phyloP scores from a whole-genome alignment of 2,888 invertebrate species.

The Pediacus dermestoides region DNA sequence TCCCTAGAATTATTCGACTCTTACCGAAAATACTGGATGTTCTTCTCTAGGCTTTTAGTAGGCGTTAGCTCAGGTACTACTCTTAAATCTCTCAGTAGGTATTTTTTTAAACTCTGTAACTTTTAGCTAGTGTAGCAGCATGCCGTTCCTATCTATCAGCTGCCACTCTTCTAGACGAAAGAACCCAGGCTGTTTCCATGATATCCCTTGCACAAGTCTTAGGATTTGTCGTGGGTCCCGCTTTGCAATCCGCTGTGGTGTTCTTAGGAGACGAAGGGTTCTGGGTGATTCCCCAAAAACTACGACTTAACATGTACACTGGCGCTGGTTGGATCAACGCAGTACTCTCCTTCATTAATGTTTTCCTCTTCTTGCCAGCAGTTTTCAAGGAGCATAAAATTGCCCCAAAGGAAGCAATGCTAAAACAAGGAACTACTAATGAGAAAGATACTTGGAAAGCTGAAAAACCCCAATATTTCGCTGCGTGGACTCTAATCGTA shows the following conservation, averaged over 20 bases:
- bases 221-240: constrained; percentile 84
- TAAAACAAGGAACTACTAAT: constrained; percentile 65
- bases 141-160: constrained; percentile 82
- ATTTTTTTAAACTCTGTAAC: constrained; percentile 4
- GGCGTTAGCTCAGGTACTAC: constrained; percentile 85
- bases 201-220: constrained; percentile 81
- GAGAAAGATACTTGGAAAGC: constrained; percentile 72
- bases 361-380: constrained; percentile 69
- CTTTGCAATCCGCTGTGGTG: constrained; percentile 75
- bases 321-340: constrained; percentile 84
- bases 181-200: constrained; percentile 79
- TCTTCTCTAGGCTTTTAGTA: constrained; percentile 72
- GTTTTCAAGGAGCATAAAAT: constrained; percentile 74
- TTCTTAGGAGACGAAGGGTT: constrained; percentile 67
- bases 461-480: constrained; percentile 69
- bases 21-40: constrained; percentile 69
- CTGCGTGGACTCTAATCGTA: constrained; percentile 72
- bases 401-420: constrained; percentile 76
- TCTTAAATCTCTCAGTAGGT: constrained; percentile 29
- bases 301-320: constrained; percentile 82
- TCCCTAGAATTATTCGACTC: constrained; percentile 65
- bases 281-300: constrained; percentile 51
- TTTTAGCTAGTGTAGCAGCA: constrained; percentile 75
- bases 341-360: constrained; percentile 67
- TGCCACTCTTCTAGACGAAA: constrained; percentile 74